These are phyloP conservation scores for Adelges cooleyi DNA, from an alignment of 1,140 invertebrate species.

Conservation along the genomic window DNA sequence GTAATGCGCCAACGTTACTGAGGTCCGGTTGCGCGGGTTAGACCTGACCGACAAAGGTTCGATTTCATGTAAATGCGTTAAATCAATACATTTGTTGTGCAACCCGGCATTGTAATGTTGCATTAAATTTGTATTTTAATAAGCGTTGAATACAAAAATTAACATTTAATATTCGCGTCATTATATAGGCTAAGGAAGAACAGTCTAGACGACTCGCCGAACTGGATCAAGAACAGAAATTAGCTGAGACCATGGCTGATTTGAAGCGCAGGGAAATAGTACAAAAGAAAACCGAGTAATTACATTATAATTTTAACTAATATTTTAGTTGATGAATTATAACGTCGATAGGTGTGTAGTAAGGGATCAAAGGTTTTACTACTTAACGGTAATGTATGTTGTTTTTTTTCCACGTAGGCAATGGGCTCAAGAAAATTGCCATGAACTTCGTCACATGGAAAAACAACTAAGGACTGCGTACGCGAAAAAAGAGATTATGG, in stretches of 20 bases:
- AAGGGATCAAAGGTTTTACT: no score
- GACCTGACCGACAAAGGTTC: no score
- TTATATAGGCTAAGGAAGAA: neutral
- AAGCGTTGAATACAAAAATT: neutral
- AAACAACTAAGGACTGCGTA: neutral
- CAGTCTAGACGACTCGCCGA: neutral
- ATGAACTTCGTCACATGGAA: neutral
- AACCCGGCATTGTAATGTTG: no score
- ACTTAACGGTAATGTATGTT: no score
- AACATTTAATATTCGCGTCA: neutral
- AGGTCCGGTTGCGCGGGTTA: no score
- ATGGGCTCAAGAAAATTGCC: neutral
- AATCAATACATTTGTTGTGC: no score
- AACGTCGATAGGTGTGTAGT: no score
- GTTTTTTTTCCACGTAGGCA: neutral
- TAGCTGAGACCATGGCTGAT: neutral
- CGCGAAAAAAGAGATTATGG: neutral
- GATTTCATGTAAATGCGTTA: no score
- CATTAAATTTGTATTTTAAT: neutral
- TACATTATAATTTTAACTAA: neutral
- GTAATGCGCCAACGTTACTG: no score
- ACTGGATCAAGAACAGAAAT: slow-evolving; percentile 11
- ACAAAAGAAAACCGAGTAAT: slow-evolving; percentile 1
- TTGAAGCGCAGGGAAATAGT: neutral
- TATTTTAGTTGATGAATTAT: no score